A percentile compares a stretch with the other conserved stretches of the same genome.
Evolutionary conservation across 2,888 invertebrate species (phyloP).

Genomic region (Ennomos erosarius): DNA sequence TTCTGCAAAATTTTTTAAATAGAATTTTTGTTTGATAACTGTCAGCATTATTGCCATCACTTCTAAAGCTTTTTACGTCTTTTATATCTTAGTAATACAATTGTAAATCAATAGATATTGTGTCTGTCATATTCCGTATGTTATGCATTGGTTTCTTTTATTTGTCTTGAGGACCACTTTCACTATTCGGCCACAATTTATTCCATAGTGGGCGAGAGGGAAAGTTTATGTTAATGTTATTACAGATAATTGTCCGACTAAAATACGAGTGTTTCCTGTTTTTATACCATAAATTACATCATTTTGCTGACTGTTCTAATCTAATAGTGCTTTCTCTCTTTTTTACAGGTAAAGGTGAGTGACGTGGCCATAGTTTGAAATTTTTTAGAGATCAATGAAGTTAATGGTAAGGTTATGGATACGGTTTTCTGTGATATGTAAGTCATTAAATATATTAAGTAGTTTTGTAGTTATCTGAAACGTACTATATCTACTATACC

Average conservation of each 20-base stretch:
- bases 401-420: too few species aligned
- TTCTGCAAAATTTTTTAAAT: too few species aligned
- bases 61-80: too few species aligned
- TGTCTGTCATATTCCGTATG: slow-evolving; percentile 36
- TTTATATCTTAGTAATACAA: too few species aligned
- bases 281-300: slow-evolving; percentile 27
- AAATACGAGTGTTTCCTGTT: slow-evolving; percentile 27
- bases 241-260: slow-evolving; percentile 28
- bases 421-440: too few species aligned
- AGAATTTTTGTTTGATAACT: too few species aligned
- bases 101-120: slow-evolving; percentile 16
- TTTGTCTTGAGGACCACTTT: slow-evolving; percentile 61
- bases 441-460: too few species aligned
- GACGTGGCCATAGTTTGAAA: too few species aligned
- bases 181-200: slow-evolving; percentile 66
- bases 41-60: too few species aligned
- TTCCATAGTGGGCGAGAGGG: slow-evolving; percentile 61
- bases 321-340: slow-evolving; percentile 42
- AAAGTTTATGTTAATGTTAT: slow-evolving; percentile 63
- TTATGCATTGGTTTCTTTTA: slow-evolving; percentile 50
- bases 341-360: slow-evolving; percentile 80
- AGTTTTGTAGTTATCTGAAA: too few species aligned
- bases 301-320: slow-evolving; percentile 34
- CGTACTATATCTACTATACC: too few species aligned
- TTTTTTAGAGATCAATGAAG: too few species aligned